Percentiles rank a stretch among this genome's conserved stretches.
phyloP scores from a whole-genome alignment of 2,113 vertebrate genomes.

The Phylloscopus trochiloides region DNA sequence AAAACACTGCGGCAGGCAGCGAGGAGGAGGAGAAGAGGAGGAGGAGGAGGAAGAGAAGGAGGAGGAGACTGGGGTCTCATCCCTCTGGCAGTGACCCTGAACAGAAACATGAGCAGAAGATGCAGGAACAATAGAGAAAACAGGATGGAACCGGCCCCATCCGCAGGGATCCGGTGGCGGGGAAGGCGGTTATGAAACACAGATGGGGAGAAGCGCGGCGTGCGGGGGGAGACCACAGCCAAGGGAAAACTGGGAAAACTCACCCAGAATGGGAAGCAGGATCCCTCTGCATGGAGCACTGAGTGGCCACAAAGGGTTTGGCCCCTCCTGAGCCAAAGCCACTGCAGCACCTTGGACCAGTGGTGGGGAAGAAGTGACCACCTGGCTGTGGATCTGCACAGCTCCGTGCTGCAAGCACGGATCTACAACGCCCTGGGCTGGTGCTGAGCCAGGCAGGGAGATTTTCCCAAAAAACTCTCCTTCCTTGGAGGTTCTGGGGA shows the following conservation, averaged over 20 bases:
- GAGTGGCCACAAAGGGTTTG: not conserved
- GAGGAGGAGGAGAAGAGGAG: not conserved
- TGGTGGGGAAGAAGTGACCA: accelerated
- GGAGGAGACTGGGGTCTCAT: not conserved
- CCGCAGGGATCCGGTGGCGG: not conserved
- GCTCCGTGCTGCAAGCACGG: accelerated
- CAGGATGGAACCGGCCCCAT: not conserved
- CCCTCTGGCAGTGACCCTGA: not conserved
- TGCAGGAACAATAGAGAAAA: not conserved
- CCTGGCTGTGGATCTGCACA: accelerated
- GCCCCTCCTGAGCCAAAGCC: not conserved
- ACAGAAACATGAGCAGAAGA: not conserved
- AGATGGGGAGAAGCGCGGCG: not conserved
- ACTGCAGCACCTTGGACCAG: not conserved
- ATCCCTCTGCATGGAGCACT: accelerated
- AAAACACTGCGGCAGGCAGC: not conserved
- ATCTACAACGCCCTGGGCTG: accelerated
- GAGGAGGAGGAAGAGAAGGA: not conserved
- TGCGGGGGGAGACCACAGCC: not conserved
- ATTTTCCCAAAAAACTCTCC: not conserved
- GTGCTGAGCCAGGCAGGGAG: not conserved
- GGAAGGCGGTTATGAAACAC: not conserved
- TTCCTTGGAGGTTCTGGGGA: not conserved
- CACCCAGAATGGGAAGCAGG: not conserved
- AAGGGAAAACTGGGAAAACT: not conserved